phyloP scores from a whole-genome alignment of 1,140 invertebrate genomes.

The Colletes gigas region DNA sequence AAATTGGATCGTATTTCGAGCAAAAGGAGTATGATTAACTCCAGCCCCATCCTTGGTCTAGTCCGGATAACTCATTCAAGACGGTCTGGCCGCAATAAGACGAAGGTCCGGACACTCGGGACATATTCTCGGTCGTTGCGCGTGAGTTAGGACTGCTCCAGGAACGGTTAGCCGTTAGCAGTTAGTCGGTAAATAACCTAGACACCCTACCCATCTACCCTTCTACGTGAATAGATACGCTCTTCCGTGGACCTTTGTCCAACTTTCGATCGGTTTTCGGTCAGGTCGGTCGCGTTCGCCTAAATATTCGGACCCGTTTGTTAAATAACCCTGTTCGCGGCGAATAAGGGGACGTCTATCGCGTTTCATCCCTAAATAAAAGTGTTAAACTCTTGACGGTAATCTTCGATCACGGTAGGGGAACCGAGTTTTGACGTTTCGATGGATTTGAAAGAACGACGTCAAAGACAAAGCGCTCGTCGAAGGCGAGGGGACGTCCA shows the following conservation, averaged over 20 bases:
- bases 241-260: conserved; percentile 13
- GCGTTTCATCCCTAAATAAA: no score
- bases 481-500: conserved; percentile 15
- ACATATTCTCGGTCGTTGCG: conserved; percentile 75
- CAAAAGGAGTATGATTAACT: conserved; percentile 49
- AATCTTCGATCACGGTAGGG: neutral
- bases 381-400: neutral
- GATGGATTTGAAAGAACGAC: conserved; percentile 2
- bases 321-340: no score
- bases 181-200: conserved; percentile 70
- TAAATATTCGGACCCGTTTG: neutral
- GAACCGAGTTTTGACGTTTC: conserved; percentile 25
- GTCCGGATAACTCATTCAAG: conserved; percentile 67
- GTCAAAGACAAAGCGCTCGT: conserved; percentile 38
- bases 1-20: conserved; percentile 50
- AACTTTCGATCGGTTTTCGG: conserved; percentile 34
- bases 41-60: neutral
- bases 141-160: conserved; percentile 72
- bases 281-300: neutral
- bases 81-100: conserved; percentile 68
- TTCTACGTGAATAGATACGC: conserved; percentile 22
- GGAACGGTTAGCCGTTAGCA: conserved; percentile 67
- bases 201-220: conserved; percentile 52
- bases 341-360: no score
- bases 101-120: conserved; percentile 76